Evolutionary conservation across 2,113 vertebrate species (phyloP), one percentile per base, ranked within the genome.

Genomic region (Tichodroma muraria): DNA sequence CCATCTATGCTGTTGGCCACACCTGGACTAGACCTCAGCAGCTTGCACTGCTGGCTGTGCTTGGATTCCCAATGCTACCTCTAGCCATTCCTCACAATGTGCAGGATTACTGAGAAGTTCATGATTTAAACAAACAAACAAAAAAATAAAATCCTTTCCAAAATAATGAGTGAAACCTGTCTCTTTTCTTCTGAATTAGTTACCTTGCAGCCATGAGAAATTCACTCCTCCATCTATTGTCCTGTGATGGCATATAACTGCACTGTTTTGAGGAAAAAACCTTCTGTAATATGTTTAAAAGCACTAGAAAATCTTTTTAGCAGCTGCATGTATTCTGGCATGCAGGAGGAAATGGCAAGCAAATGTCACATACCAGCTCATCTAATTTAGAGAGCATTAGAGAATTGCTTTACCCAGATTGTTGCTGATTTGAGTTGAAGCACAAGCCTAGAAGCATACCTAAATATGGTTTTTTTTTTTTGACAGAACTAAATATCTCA

Each of bases 281-380:
- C 15, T 76, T 72, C 52, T 72, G 61, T 63, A 80, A 44, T 71
- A 44, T 12, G 10, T 72, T 71, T 45, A 72, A 85, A 78, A 27
- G 47, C 44, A 85, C 30, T 23, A 88, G 63, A 85, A 96, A 81
- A 92, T 77, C 45, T 89, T 81, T 87, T 45, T 89, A 94, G 80
- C 84, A 94, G 78, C 87, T 94, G 84, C 11, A 0, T 50, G 45
- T 66, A 87, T 91, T 89, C 80, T 79, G 89, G 70, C 54, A 76
- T 72, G 44, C 80, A 57, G 70, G 54, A 82, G n/a, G 27, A 87
- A 57, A 28, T 87, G 86, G 53, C 70, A 82, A 65, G 68, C 53
- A 94, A 92, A 80, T 75, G 21, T 85, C 94, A 93, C 73, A 61
- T 68, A 69, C 33, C 44, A 85, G 60, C 45, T 80, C 59, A 82